Conservation (phyloP, 1,140 invertebrate genomes). For the Vanessa tameamea region DNA sequence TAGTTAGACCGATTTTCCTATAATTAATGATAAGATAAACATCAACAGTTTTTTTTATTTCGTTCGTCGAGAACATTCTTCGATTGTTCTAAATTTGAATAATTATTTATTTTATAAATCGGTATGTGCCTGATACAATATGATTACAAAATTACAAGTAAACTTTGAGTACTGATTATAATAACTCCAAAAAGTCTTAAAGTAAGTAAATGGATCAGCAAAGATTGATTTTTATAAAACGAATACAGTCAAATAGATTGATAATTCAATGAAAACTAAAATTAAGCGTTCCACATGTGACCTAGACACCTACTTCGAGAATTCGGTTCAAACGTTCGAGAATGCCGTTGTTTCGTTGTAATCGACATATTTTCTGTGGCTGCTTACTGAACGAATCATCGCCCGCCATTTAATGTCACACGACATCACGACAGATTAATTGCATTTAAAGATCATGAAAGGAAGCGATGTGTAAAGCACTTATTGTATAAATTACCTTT, state of each 20-base stretch:
- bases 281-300: constrained; percentile 25
- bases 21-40: not conserved
- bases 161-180: no score
- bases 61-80: no score
- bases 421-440: constrained; percentile 2
- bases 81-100: no score
- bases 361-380: constrained; percentile 10
- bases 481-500: not conserved
- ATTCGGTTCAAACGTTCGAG: constrained; percentile 27
- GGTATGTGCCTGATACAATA: no score
- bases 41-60: not conserved
- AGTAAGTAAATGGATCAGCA: no score
- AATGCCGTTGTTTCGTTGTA: constrained; percentile 24
- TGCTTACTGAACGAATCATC: not conserved
- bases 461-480: not conserved
- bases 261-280: constrained; percentile 15
- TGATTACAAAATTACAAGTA: no score
- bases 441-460: not conserved
- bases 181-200: no score
- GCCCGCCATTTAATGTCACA: not conserved
- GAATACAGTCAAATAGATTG: not conserved
- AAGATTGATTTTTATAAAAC: not conserved
- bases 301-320: constrained; percentile 34
- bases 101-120: no score
- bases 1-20: not conserved